Evolutionary conservation across 2,113 vertebrate species (phyloP).

Genomic region (Hiodon tergisus): DNA sequence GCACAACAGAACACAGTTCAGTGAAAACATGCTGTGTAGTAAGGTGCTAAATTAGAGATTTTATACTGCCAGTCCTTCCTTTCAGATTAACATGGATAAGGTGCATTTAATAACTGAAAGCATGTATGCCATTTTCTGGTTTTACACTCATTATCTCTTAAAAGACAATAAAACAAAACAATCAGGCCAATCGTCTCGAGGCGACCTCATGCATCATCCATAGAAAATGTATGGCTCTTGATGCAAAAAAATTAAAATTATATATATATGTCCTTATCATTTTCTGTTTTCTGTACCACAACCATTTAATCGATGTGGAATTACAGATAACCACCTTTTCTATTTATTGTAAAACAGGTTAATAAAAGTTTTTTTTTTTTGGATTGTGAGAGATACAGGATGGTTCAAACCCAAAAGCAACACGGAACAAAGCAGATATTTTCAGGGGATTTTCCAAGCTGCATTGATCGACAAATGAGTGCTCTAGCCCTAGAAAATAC

Average conservation of each 20-base stretch:
- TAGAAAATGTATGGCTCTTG: constrained; percentile 46
- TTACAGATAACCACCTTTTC: constrained; percentile 13
- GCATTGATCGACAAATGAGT: constrained; percentile 67
- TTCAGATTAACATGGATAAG: constrained; percentile 65
- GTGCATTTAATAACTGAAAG: constrained; percentile 71
- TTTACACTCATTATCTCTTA: constrained; percentile 44
- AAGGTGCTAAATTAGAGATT: constrained; percentile 75
- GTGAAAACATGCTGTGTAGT: constrained; percentile 73
- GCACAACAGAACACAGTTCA: constrained; percentile 33
- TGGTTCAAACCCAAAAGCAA: constrained; percentile 53
- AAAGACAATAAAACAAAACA: constrained; percentile 51
- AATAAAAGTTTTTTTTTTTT: constrained; percentile 36
- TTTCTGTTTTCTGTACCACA: constrained; percentile 29
- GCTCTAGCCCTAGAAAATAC: constrained; percentile 64
- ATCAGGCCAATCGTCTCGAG: constrained; percentile 70
- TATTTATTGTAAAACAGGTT: constrained; percentile 41
- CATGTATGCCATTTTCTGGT: constrained; percentile 49
- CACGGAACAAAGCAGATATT: constrained; percentile 63
- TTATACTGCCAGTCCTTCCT: constrained; percentile 60
- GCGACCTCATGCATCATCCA: constrained; percentile 65
- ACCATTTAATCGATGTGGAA: constrained; percentile 21
- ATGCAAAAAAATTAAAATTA: constrained; percentile 48
- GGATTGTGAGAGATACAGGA: constrained; percentile 49
- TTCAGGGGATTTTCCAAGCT: constrained; percentile 66
- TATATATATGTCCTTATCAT: constrained; percentile 30